Evolutionary conservation across 2,888 invertebrate species (phyloP), one percentile per base, ranked within the genome.

Genomic region (Petrolisthes cinctipes): DNA sequence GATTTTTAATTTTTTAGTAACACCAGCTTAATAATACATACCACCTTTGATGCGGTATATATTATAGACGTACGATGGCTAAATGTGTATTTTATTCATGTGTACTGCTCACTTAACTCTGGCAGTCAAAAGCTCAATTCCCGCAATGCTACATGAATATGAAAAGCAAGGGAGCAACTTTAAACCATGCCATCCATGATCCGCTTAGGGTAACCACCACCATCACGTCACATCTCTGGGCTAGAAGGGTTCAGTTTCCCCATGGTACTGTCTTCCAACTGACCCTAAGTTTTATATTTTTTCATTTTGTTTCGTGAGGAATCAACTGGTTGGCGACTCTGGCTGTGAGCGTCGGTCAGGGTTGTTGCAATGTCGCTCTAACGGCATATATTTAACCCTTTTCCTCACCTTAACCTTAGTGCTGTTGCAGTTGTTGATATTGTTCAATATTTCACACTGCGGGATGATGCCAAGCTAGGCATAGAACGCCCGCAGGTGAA

Each of bases 291-390:
- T 37, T 20, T 71, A 71, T 71, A 83, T 57, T 37, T 37, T 56
- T 66, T 84, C 78, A 78, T 78, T 73, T 23, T 17, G 56, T 61
- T 80, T 75, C 83, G 73, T 83, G 86, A 86, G 79, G 86, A 86
- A 83, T 86, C 86, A 86, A 86, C 86, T 86, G 86, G 86, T 86
- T 86, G 86, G 83, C 83, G 83, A 86, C 86, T 79, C 68, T 73
- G 61, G 83, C n/a, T 80, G 78, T 86, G 86, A 83, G 53, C 37
- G 78, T 37, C 66, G 79, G 75, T 51, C 53, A 51, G 86, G 83
- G 71, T 82, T 83, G 56, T 83, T 81, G 86, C 86, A 86, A 78
- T 86, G 86, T 86, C 83, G 86, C 73, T 83, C 83, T 86, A 86
- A 86, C 86, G 86, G 86, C 83, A 83, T n/a, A 11, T 57, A 61